phyloP scores from a whole-genome alignment of 2,888 invertebrate species.

The Drosophila kambysellisi region DNA sequence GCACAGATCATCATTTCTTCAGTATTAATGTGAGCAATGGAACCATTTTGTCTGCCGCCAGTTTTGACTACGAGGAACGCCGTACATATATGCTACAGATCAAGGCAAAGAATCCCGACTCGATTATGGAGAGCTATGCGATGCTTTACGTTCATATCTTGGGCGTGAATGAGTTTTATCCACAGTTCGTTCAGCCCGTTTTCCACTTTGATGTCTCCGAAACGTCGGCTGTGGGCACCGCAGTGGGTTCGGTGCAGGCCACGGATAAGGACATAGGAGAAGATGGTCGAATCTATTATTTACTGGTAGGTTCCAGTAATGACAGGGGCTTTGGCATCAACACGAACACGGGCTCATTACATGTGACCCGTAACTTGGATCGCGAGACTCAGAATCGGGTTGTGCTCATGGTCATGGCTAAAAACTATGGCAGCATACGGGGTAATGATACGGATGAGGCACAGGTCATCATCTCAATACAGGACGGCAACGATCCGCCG shows the following conservation, averaged over 20 bases:
- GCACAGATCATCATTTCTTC: conserved; percentile 91
- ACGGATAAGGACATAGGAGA: conserved; percentile 95
- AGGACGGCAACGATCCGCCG: conserved; percentile 98
- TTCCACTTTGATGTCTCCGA: conserved; percentile 97
- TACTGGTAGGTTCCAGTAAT: conserved; percentile 97
- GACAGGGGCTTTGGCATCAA: conserved; percentile 95
- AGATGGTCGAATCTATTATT: conserved; percentile 94
- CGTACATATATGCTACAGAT: conserved; percentile 91
- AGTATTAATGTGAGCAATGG: conserved; percentile 92
- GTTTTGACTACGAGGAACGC: conserved; percentile 95
- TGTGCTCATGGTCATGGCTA: conserved; percentile 96
- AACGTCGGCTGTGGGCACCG: conserved; percentile 93
- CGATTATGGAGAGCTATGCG: conserved; percentile 91
- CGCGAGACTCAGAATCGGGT: conserved; percentile 95
- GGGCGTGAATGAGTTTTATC: conserved; percentile 95
- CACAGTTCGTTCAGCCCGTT: conserved; percentile 94
- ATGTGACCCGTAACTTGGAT: conserved; percentile 92
- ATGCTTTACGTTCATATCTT: conserved; percentile 91
- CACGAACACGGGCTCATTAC: conserved; percentile 92
- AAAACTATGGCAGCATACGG: conserved; percentile 96
- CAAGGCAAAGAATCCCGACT: conserved; percentile 94
- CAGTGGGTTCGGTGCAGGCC: conserved; percentile 94
- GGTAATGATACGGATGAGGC: conserved; percentile 98
- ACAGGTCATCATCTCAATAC: conserved; percentile 95
- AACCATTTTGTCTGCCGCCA: conserved; percentile 89